Evolutionary conservation across 2,797 vertebrate genomes (phyloP).

Genomic region (Diglossa cyanea): DNA sequence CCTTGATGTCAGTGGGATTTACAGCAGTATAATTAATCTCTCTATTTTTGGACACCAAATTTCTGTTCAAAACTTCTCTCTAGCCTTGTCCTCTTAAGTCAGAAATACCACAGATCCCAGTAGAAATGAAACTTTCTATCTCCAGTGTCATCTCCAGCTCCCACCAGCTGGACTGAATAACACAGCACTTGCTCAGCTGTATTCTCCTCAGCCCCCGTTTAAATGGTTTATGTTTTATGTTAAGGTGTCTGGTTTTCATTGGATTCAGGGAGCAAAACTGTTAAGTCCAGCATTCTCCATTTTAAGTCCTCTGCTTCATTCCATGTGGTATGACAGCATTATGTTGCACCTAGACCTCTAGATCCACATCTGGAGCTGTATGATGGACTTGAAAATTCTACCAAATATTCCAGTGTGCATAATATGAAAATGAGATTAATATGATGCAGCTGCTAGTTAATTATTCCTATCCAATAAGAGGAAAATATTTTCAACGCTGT

Average conservation of each 20-base stretch:
- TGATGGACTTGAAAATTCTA: background rate
- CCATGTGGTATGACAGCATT: background rate
- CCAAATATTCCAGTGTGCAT: background rate
- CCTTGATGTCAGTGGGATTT: slow-evolving; percentile 34
- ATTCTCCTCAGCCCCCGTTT: background rate
- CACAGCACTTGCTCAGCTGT: background rate
- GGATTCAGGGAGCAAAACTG: background rate
- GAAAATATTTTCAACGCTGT: background rate
- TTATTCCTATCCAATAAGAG: background rate
- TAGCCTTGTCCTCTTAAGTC: background rate
- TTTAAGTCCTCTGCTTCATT: background rate
- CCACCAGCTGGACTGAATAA: slow-evolving; percentile 14
- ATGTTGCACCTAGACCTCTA: background rate
- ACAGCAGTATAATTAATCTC: background rate
- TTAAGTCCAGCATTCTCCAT: background rate
- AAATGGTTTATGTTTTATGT: background rate
- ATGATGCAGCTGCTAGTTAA: background rate
- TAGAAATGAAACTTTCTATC: background rate
- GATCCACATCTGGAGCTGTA: background rate
- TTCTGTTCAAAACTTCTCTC: background rate
- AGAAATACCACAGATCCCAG: background rate
- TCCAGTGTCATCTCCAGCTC: background rate
- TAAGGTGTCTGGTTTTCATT: background rate
- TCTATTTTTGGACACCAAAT: slow-evolving; percentile 4
- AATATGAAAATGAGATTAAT: background rate